These are phyloP conservation scores for Austrolebias charrua DNA, from an alignment of 2,797 vertebrate species.

Conservation along the genomic window DNA sequence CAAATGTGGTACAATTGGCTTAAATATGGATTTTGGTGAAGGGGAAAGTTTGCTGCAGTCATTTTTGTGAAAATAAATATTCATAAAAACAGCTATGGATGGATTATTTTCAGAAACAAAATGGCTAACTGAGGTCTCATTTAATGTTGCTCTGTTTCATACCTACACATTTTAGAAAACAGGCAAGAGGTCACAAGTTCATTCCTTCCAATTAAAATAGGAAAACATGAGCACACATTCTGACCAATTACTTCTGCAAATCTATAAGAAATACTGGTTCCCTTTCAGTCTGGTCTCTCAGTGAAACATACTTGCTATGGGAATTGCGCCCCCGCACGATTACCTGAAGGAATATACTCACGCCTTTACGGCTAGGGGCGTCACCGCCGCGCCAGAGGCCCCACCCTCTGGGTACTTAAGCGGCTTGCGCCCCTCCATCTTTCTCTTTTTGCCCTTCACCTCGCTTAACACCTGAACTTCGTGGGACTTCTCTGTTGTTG, in stretches of 20 bases:
- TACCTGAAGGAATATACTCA: no score
- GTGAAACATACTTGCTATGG: no score
- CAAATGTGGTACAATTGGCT: background rate
- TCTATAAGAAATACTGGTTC: background rate
- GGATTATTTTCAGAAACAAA: conserved; percentile 5
- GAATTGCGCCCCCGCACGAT: no score
- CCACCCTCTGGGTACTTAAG: no score
- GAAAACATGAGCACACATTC: background rate
- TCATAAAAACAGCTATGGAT: conserved; percentile 1
- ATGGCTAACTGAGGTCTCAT: background rate
- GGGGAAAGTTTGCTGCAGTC: background rate
- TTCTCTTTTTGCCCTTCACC: no score
- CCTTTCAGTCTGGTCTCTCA: no score
- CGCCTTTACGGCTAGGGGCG: no score
- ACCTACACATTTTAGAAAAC: background rate
- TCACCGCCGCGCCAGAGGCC: no score
- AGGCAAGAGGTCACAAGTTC: background rate
- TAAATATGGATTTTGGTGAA: background rate
- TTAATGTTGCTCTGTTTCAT: conserved; percentile 1
- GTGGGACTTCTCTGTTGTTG: no score
- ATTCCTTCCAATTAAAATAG: background rate
- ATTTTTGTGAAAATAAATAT: conserved; percentile 5
- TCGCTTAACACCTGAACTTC: no score
- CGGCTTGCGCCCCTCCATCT: no score
- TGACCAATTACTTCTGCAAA: no score